phyloP scores from a whole-genome alignment of 2,888 invertebrate genomes.

The Caenorhabditis angaria region DNA sequence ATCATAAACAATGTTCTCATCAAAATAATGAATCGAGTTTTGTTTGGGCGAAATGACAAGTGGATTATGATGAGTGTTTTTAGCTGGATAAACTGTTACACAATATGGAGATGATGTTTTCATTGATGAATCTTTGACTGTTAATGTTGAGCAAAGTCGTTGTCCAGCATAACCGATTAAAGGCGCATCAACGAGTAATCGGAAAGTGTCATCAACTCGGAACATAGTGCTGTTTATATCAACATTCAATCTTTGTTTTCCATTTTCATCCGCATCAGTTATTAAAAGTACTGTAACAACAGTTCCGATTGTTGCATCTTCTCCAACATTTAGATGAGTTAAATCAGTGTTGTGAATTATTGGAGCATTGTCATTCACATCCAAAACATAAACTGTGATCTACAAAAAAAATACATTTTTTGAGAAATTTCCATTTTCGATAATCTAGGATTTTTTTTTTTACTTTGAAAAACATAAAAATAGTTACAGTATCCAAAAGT shows the following conservation, averaged over 20 bases:
- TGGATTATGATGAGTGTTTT: conserved; percentile 50
- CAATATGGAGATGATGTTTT: conserved; percentile 32
- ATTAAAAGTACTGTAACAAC: conserved; percentile 21
- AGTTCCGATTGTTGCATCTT: conserved; percentile 27
- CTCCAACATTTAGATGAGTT: conserved; percentile 38
- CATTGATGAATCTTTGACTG: conserved; percentile 8
- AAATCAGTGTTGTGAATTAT: conserved; percentile 44
- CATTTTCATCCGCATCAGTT: conserved; percentile 32
- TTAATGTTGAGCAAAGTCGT: conserved; percentile 33
- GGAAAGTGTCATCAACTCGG: conserved; percentile 37
- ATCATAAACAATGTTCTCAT: conserved; percentile 52
- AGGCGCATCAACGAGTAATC: conserved; percentile 23
- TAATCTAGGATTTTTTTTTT: too few species aligned
- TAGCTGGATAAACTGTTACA: conserved; percentile 52
- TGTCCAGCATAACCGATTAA: conserved; percentile 51
- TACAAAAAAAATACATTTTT: background rate
- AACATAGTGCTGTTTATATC: conserved; percentile 44
- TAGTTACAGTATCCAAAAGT: background rate
- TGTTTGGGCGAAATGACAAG: conserved; percentile 49
- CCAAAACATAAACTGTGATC: conserved; percentile 63
- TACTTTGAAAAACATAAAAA: background rate
- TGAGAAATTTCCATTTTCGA: too few species aligned
- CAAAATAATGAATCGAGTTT: conserved; percentile 56
- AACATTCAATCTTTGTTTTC: conserved; percentile 23
- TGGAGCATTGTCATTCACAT: conserved; percentile 70